Conservation (phyloP, 2,888 invertebrate species). For the Ormyrus rosae region DNA sequence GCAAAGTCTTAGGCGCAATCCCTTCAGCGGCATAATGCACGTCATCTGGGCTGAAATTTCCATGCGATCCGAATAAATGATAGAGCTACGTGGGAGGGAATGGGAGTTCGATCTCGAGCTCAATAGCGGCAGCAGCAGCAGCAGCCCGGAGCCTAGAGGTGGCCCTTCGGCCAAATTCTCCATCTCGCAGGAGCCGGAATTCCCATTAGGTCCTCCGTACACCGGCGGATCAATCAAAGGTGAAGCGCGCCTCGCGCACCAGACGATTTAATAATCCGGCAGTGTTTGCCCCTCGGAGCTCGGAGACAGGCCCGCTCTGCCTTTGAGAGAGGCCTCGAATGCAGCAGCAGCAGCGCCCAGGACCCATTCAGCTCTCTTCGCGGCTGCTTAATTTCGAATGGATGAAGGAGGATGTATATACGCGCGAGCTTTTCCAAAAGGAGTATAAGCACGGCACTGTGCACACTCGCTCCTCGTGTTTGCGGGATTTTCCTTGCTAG, state of each 20-base stretch:
- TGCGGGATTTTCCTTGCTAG: constrained; percentile 25
- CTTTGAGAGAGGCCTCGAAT: not conserved
- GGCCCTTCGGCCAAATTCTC: constrained; percentile 31
- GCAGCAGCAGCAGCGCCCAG: not conserved
- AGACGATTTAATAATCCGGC: constrained; percentile 71
- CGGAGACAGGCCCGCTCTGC: not conserved
- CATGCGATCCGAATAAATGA: constrained; percentile 46
- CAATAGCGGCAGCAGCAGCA: too few species aligned
- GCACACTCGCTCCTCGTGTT: constrained; percentile 3
- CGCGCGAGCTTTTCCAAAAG: too few species aligned
- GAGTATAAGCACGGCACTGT: not conserved
- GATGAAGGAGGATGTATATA: not conserved
- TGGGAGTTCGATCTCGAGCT: not conserved
- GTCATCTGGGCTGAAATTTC: constrained; percentile 32
- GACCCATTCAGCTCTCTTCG: constrained; percentile 25
- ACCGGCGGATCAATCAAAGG: constrained; percentile 68
- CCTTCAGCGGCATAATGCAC: too few species aligned
- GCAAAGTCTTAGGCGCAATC: too few species aligned
- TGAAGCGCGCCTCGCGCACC: constrained; percentile 62
- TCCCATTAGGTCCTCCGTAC: constrained; percentile 62
- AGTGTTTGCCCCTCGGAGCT: constrained; percentile 65
- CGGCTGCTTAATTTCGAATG: constrained; percentile 41
- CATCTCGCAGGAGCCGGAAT: constrained; percentile 53
- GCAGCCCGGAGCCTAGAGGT: not conserved
- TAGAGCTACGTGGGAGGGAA: not conserved